A percentile compares a stretch with the other conserved stretches of the same genome.
These are phyloP conservation scores for Sebastes paucispinis DNA, from an alignment of 2,797 vertebrate genomes.

Conservation along the genomic window DNA sequence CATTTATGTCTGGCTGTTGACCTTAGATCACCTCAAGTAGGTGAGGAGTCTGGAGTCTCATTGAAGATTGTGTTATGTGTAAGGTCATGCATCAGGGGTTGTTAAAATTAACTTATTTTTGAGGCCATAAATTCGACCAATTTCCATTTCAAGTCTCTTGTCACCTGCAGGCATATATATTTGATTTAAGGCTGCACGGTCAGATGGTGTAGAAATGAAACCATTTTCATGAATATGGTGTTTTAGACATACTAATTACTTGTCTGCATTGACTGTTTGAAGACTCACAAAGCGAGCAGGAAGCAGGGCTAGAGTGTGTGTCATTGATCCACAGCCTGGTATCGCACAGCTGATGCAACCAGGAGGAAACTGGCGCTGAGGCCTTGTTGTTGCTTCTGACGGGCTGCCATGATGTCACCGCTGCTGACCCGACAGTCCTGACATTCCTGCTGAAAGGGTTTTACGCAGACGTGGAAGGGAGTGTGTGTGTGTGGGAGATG, in stretches of 20 bases:
- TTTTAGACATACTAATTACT: background rate
- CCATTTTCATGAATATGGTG: background rate
- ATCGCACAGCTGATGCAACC: constrained; percentile 64
- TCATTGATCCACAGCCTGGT: constrained; percentile 47
- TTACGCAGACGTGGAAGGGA: constrained; percentile 49
- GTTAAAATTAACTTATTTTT: background rate
- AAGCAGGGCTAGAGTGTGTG: constrained; percentile 23
- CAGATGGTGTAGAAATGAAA: background rate
- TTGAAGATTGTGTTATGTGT: background rate
- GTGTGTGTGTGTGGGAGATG: constrained; percentile 43
- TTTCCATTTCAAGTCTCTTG: background rate
- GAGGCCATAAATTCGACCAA: background rate
- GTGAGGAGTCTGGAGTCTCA: background rate
- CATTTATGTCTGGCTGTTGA: constrained; percentile 16
- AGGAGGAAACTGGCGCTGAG: constrained; percentile 63
- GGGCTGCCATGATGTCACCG: constrained; percentile 77
- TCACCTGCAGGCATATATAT: background rate
- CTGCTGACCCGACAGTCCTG: constrained; percentile 74
- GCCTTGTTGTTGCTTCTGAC: constrained; percentile 61
- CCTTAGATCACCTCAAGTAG: constrained; percentile 25
- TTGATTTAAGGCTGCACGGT: background rate
- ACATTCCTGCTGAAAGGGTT: constrained; percentile 74
- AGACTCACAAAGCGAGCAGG: constrained; percentile 16
- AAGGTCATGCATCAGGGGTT: background rate
- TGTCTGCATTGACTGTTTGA: constrained; percentile 10